A percentile compares a stretch with the other conserved stretches of the same genome.
Conservation (phyloP, 2,888 invertebrate species). For the Lathronympha strigana region DNA sequence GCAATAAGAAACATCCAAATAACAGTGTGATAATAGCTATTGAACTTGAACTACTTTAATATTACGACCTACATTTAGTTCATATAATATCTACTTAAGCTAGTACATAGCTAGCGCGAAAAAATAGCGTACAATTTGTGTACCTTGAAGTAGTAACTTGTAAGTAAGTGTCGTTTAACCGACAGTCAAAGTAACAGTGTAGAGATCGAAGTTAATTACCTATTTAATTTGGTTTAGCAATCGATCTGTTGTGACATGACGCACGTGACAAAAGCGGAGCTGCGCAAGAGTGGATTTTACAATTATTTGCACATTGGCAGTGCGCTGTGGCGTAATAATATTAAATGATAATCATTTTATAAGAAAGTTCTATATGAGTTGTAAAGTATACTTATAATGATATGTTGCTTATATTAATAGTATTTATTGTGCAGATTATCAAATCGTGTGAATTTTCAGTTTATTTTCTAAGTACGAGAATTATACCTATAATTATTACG, state of each 20-base stretch:
- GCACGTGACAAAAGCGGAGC: conserved; percentile 34
- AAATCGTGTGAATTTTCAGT: no score
- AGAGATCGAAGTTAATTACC: conserved; percentile 27
- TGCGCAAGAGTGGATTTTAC: conserved; percentile 41
- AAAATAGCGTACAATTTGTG: background rate
- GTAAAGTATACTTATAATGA: no score
- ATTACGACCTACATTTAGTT: conserved; percentile 15
- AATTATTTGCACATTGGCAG: conserved; percentile 31
- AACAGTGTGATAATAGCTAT: conserved; percentile 5
- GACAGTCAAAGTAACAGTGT: background rate
- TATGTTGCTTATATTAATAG: no score
- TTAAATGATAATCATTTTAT: background rate
- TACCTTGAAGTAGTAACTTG: background rate
- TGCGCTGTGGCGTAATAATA: conserved; percentile 15
- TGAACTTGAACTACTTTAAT: conserved; percentile 29
- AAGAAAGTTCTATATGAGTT: background rate
- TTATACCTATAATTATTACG: no score
- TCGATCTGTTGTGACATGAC: conserved; percentile 35
- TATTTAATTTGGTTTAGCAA: conserved; percentile 34
- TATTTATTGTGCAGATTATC: no score
- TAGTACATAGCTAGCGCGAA: background rate
- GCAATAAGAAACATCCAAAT: background rate
- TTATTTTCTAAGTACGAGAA: no score
- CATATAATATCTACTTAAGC: conserved; percentile 10
- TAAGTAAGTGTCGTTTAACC: background rate